Evolutionary conservation across 1,140 invertebrate species (phyloP), one percentile per base, ranked within the genome.

Genomic region (Diorhabda elongata): DNA sequence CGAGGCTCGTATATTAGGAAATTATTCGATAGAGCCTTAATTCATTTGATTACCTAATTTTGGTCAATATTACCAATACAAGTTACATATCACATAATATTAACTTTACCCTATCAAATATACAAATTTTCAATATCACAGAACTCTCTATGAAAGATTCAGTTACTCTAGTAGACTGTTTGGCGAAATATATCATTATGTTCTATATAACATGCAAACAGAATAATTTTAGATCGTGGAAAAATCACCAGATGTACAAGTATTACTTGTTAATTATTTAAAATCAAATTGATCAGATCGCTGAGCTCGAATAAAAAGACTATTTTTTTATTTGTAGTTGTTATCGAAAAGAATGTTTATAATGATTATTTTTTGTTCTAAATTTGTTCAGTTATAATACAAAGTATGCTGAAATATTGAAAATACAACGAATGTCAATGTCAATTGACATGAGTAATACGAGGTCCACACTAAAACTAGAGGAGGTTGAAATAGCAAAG

Each of bases 131-230:
- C 47, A 52, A 52, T 52, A 52, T 52, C 47, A 52, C 6, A 52
- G n/a, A 52, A 52, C 6, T 52, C 47, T n/a, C 3, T n/a, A 52
- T 52, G 47, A 52, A 52, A 52, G 47, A 52, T 52, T 43, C 42
- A 44, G 44, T 44, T 41, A 44, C 8, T 62, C 7, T 44, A 62
- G 44, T 9, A 42, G 43, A 44, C 43, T 62, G 61, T 62, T 62
- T 62, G 42, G 61, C 44, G 9, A 62, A 42, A 11, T 44, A 11
- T 62, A 62, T 62, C 42, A 62, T 62, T 62, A 62, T 7, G 11
- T 62, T 62, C n/a, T 42, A 62, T n/a, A 62, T 62, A 47, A 62
- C 61, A 62, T 62, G 61, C 61, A 62, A 62, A 62, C 61, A 62
- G 44, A 62, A 62, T 62, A 44, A 62, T 62, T 62, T 44, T 11